Evolutionary conservation across 2,113 vertebrate genomes (phyloP).

Genomic region (Pristiophorus japonicus): DNA sequence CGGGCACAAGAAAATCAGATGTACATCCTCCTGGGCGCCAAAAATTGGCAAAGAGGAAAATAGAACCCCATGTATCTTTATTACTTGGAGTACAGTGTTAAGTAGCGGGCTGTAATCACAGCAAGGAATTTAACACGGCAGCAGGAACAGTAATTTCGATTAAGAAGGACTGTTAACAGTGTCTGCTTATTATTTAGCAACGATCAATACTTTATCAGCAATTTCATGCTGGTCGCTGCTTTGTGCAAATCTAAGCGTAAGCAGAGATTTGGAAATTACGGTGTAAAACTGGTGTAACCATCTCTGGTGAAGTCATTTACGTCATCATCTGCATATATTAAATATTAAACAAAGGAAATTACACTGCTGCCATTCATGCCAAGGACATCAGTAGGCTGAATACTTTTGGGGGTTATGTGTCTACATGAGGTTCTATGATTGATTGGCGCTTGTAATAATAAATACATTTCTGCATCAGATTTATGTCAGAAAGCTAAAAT

Average conservation of each 20-base stretch:
- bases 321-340: conserved; percentile 18
- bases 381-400: not conserved
- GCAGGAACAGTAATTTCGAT: not conserved
- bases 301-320: not conserved
- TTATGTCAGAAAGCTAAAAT: conserved; percentile 23
- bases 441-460: not conserved
- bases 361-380: not conserved
- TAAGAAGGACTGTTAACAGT: not conserved
- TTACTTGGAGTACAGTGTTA: not conserved
- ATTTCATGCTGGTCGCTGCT: not conserved
- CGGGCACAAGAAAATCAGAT: too few species aligned
- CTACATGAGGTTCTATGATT: conserved; percentile 18
- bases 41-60: too few species aligned
- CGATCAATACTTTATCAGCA: conserved; percentile 16
- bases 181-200: not conserved
- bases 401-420: not conserved
- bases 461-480: not conserved
- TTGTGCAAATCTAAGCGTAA: not conserved
- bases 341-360: conserved; percentile 31
- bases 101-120: not conserved
- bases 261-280: not conserved
- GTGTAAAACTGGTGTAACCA: not conserved
- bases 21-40: too few species aligned
- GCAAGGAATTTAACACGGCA: conserved; percentile 11
- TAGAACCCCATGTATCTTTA: too few species aligned